A percentile compares a stretch with the other conserved stretches of the same genome.
These are phyloP conservation scores for Anagyrus pseudococci DNA, from an alignment of 2,888 invertebrate species.

Conservation along the genomic window DNA sequence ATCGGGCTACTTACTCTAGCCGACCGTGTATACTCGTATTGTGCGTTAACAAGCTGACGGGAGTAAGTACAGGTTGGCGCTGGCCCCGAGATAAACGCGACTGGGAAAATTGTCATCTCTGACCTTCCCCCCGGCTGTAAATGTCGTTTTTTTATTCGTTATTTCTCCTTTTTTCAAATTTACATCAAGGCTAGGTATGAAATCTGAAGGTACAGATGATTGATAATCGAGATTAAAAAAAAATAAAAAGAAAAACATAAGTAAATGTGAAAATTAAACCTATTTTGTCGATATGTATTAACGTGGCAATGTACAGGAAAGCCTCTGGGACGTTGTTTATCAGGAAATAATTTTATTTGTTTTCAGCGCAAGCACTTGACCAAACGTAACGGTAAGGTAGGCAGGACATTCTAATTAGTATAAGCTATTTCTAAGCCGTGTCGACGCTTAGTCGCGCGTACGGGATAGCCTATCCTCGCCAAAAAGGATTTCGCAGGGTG, in stretches of 20 bases:
- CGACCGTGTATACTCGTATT: conserved; percentile 31
- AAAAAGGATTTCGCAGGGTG: conserved; percentile 21
- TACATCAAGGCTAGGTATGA: too few species aligned
- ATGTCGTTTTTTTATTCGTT: too few species aligned
- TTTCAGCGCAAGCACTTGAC: conserved; percentile 1
- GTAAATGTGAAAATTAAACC: too few species aligned
- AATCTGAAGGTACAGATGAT: too few species aligned
- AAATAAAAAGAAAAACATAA: too few species aligned
- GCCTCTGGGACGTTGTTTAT: conserved; percentile 43
- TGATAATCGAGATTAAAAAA: too few species aligned
- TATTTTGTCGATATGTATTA: too few species aligned
- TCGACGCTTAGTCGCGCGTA: conserved; percentile 29
- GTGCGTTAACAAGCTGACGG: conserved; percentile 61
- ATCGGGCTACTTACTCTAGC: conserved; percentile 43
- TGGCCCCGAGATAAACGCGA: conserved; percentile 60
- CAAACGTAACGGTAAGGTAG: neutral
- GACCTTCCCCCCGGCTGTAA: too few species aligned
- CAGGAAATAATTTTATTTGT: conserved; percentile 54
- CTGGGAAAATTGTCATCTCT: conserved; percentile 62
- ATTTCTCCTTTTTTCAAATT: too few species aligned
- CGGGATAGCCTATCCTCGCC: conserved; percentile 6
- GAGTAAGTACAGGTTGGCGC: too few species aligned
- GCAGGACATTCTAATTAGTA: conserved; percentile 53
- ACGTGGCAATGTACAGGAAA: conserved; percentile 43
- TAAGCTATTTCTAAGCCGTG: conserved; percentile 50